These are phyloP conservation scores for Myoxocephalus aenaeus DNA, from an alignment of 2,797 vertebrate species.

Conservation along the genomic window DNA sequence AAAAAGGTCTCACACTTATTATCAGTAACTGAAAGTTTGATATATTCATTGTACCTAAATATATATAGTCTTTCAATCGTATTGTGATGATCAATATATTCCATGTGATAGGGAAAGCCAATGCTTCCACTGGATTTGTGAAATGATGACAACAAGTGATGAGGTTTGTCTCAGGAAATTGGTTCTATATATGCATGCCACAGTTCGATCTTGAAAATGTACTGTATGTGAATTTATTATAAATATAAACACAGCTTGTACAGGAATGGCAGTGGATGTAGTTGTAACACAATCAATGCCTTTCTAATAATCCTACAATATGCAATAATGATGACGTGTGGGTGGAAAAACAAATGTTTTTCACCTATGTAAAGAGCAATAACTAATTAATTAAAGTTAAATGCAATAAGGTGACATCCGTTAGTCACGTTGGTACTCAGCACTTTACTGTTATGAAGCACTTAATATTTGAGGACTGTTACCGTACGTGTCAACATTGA, in stretches of 20 bases:
- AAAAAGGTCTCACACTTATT: constrained; percentile 43
- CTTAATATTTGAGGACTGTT: constrained; percentile 70
- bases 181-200: constrained; percentile 72
- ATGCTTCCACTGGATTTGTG: constrained; percentile 42
- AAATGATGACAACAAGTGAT: constrained; percentile 21
- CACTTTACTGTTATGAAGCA: constrained; percentile 77
- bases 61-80: constrained; percentile 50
- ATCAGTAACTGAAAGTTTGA: constrained; percentile 52
- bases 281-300: constrained; percentile 57
- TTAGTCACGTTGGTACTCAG: constrained; percentile 63
- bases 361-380: constrained; percentile 57
- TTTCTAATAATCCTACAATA: constrained; percentile 65
- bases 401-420: constrained; percentile 63
- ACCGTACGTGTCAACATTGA: constrained; percentile 73
- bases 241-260: constrained; percentile 57
- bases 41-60: constrained; percentile 54
- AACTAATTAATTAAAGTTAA: constrained; percentile 40
- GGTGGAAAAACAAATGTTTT: constrained; percentile 32
- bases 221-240: constrained; percentile 65
- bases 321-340: constrained; percentile 55
- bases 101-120: constrained; percentile 50
- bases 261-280: constrained; percentile 56
- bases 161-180: constrained; percentile 31
- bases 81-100: constrained; percentile 46
- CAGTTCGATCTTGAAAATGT: constrained; percentile 60